Evolutionary conservation across 2,797 vertebrate species (phyloP), one percentile per base, ranked within the genome.

Genomic region (Leptodactylus fallax): DNA sequence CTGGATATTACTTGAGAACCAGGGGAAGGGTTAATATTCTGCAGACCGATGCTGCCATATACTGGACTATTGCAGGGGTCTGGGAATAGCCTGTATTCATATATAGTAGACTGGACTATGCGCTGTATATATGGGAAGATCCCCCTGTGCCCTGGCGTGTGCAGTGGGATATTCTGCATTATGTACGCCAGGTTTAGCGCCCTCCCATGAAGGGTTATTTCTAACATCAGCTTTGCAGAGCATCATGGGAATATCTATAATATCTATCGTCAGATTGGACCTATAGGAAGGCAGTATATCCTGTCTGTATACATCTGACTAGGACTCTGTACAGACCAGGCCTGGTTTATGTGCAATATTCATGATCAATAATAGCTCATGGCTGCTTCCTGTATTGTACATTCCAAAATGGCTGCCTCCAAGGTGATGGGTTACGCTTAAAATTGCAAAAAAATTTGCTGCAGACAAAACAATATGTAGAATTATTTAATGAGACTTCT

Each of bases 211-310:
- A 27, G 65, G 65, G 23, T 69, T 72, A 14, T 36, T 1, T 36
- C 36, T 36, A 9, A 27, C 23, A 27, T 17, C 51, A 3, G 16
- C 23, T 3, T 16, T 36, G 78, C 55, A 19, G 5, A 58, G 55
- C 25, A 79, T 36, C 25, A 79, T 80, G 79, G 79, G 27, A 80
- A n/a, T n/a, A n/a, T n/a, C n/a, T n/a, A n/a, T n/a, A n/a, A n/a
- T n/a, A n/a, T n/a, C n/a, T n/a, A n/a, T n/a, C n/a, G n/a, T 23
- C 9, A 58, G 17, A 0, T 19, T 21, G 36, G 36, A 36, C 36
- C 36, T 36, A 36, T 36, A 36, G 36, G 36, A 36, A 36, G 36
- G 36, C 36, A n/a, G 36, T 36, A 36, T 36, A 36, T 36, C 36
- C 36, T 36, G 36, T 36, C 36, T 4, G 4, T 36, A 36, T 4